Conservation (phyloP, 64 coral and sea anemone species). For the Catalaphyllia jardinei region DNA sequence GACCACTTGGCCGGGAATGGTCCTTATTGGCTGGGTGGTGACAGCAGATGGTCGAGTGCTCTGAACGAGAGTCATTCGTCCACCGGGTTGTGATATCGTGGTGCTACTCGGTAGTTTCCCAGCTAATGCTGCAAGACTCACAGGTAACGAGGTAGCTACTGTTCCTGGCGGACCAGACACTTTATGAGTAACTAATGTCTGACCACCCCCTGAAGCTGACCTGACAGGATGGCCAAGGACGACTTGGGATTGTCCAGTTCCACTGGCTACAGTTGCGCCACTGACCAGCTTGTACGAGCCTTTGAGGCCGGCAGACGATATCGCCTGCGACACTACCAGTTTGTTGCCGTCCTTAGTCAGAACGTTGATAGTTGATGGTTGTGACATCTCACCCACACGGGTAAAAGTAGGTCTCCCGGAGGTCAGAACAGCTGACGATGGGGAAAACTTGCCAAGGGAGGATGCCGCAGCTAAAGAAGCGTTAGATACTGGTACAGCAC, state of each 20-base stretch:
- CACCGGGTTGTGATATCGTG: constrained; percentile 14
- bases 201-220: not conserved
- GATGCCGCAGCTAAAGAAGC: not conserved
- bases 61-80: constrained; percentile 27
- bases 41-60: not conserved
- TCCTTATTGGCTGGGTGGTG: constrained; percentile 11
- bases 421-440: constrained; percentile 12
- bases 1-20: constrained; percentile 1
- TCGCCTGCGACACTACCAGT: constrained; percentile 20
- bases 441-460: constrained; percentile 9
- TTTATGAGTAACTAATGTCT: not conserved
- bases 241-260: constrained; percentile 29
- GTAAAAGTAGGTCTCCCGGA: constrained; percentile 26
- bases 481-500: not conserved
- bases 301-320: constrained; percentile 17
- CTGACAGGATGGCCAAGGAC: constrained; percentile 29
- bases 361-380: constrained; percentile 33
- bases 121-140: constrained; percentile 25
- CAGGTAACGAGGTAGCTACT: constrained; percentile 23
- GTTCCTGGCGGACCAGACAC: not conserved
- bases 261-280: constrained; percentile 14
- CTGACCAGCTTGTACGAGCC: constrained; percentile 40
- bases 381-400: constrained; percentile 4
- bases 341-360: constrained; percentile 35
- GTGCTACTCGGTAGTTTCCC: constrained; percentile 28